Conservation (phyloP, 2,888 invertebrate species). For the Conus canariensis region DNA sequence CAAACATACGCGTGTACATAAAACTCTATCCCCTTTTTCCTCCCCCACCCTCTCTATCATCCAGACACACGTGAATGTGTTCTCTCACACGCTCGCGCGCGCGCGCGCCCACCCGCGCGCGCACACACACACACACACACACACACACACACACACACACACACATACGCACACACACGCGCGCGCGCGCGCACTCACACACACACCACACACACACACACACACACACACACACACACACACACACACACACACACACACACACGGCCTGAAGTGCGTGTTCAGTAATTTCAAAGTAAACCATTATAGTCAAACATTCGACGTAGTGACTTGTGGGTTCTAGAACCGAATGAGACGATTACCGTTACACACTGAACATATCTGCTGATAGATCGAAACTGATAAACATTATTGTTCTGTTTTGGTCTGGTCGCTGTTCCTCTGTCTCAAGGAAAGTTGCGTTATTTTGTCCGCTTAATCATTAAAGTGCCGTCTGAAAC, state of each 20-base stretch:
- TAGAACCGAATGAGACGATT: no score
- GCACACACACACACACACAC: not conserved
- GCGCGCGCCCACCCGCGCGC: not conserved
- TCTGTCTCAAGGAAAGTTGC: no score
- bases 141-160: slow-evolving; percentile 3
- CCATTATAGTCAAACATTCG: not conserved
- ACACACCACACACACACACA: not conserved
- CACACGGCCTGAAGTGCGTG: not conserved
- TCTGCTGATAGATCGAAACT: no score
- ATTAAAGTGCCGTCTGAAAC: no score
- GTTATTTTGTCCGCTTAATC: no score
- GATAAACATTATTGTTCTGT: no score
- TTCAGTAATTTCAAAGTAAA: not conserved
- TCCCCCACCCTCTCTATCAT: no score
- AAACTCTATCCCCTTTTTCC: no score
- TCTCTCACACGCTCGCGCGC: not conserved
- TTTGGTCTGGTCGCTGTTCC: no score
- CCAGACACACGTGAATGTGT: no score
- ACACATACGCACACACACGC: not conserved
- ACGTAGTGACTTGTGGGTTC: no score
- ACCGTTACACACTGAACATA: no score
- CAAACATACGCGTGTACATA: not conserved
- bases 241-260: slow-evolving; percentile 8
- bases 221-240: not conserved
- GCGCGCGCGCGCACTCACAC: not conserved